These are phyloP conservation scores for Hapalemur alaotrensis DNA, from an alignment of 2,797 vertebrate genomes.

Conservation along the genomic window DNA sequence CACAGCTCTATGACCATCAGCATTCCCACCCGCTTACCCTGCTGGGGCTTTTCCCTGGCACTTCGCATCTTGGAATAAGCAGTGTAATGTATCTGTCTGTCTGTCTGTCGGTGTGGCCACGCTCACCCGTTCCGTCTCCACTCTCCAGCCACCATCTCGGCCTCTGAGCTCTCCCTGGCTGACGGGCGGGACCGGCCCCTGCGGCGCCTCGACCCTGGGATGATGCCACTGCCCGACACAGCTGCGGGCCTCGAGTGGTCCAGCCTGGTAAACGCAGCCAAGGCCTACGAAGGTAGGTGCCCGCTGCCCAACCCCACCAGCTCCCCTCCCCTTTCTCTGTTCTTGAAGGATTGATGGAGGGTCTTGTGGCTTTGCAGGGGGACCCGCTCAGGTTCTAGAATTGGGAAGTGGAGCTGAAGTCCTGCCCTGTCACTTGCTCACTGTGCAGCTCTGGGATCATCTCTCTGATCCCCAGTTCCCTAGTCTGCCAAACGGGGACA, in stretches of 20 bases:
- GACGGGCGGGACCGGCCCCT: constrained; percentile 90
- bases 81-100: rapidly evolving
- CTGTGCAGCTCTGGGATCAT: neutral
- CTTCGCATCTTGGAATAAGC: too few relatives aligned
- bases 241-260: constrained; percentile 94
- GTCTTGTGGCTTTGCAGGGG: neutral
- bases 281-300: constrained; percentile 92
- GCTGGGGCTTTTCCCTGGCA: neutral
- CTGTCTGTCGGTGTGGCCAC: rapidly evolving
- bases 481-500: neutral
- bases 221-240: constrained; percentile 95
- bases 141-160: constrained; percentile 89
- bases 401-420: neutral
- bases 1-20: neutral
- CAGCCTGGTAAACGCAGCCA: constrained; percentile 93
- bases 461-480: neutral
- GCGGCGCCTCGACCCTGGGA: constrained; percentile 89
- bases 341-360: neutral
- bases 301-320: rapidly evolving
- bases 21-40: neutral
- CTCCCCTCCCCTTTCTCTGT: rapidly evolving
- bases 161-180: constrained; percentile 91
- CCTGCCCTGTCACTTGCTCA: neutral
- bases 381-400: neutral
- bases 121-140: neutral